Evolutionary conservation across 2,113 vertebrate species (phyloP).

Genomic region (Rattus rattus): DNA sequence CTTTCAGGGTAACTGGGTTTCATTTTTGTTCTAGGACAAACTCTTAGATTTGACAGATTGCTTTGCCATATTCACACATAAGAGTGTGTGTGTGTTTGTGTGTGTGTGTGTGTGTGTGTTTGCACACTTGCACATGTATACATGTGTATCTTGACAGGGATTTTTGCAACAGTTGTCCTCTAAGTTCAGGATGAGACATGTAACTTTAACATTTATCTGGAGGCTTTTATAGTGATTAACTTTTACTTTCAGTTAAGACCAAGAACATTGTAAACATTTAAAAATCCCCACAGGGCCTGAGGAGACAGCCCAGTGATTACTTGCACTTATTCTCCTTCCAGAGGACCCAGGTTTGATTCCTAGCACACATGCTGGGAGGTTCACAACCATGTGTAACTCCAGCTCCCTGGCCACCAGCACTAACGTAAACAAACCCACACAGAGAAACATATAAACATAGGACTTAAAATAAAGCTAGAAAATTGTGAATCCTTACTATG

Average conservation of each 20-base stretch:
- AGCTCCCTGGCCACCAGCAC: background rate
- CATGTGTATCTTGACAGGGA: background rate
- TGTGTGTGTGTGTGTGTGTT: background rate
- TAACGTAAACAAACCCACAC: background rate
- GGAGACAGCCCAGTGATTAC: background rate
- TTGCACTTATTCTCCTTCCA: background rate
- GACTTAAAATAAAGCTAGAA: background rate
- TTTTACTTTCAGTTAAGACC: slow-evolving; percentile 28
- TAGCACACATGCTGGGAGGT: background rate
- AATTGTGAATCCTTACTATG: background rate
- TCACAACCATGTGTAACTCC: background rate
- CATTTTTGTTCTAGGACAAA: slow-evolving; percentile 45
- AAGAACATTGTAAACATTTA: background rate
- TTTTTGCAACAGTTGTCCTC: background rate
- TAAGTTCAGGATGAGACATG: background rate
- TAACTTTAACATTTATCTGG: slow-evolving; percentile 10
- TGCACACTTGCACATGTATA: too few relatives aligned
- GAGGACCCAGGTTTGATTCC: background rate
- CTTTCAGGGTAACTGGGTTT: slow-evolving; percentile 9
- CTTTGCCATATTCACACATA: background rate
- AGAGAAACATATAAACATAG: background rate
- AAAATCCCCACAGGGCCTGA: background rate
- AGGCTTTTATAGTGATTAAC: slow-evolving; percentile 40
- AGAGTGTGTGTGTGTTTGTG: background rate
- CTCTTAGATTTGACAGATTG: background rate